Conservation (phyloP, 2,113 vertebrate species). For the Urocolius indicus region DNA sequence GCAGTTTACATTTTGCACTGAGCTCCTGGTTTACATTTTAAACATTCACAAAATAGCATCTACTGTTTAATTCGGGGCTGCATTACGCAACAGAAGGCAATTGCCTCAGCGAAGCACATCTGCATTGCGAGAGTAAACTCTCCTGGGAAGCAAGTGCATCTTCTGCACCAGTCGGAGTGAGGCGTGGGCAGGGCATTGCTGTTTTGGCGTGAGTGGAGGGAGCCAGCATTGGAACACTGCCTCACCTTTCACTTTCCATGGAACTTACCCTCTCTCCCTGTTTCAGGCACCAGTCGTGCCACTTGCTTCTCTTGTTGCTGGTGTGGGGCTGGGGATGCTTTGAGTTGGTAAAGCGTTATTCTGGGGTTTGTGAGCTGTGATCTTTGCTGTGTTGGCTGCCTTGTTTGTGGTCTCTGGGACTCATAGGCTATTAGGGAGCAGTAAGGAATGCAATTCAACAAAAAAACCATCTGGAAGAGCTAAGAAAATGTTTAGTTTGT, state of each 20-base stretch:
- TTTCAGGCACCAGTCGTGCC: neutral
- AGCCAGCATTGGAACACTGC: conserved; percentile 48
- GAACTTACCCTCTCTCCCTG: conserved; percentile 46
- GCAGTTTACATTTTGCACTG: neutral
- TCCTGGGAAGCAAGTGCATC: conserved; percentile 33
- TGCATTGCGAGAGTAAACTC: conserved; percentile 38
- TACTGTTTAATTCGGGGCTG: conserved; percentile 49
- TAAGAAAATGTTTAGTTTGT: neutral
- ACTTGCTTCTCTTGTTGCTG: neutral
- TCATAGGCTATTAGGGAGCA: neutral
- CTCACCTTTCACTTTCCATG: conserved; percentile 59
- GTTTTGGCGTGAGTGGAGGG: conserved; percentile 36
- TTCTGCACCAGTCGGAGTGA: neutral
- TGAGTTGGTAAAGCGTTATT: neutral
- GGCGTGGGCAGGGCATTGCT: conserved; percentile 25
- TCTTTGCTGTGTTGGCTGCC: neutral
- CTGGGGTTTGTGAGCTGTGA: neutral
- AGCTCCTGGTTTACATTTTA: conserved; percentile 61
- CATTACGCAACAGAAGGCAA: neutral
- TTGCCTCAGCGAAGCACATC: conserved; percentile 29
- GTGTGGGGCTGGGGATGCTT: neutral
- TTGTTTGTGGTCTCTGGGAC: neutral
- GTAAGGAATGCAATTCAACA: neutral
- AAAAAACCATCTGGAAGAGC: neutral
- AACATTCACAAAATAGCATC: conserved; percentile 13